Base-by-base conservation (phyloP, 2,888 invertebrate genomes). In the Sisyra terminalis region DNA sequence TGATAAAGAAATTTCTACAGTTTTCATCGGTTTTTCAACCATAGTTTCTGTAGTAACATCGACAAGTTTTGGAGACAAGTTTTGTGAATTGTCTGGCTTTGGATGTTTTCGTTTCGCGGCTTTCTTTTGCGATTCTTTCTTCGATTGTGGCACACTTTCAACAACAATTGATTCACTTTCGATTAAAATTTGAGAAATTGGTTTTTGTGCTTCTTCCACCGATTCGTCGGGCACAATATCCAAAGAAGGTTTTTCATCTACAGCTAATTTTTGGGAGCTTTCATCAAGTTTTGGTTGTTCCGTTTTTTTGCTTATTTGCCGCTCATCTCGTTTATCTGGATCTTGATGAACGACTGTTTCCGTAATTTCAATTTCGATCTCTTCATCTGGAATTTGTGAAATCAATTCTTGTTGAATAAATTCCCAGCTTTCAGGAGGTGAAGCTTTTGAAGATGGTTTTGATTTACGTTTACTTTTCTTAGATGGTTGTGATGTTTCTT, bases 1-100 rank as follows among this genome's bases (percentile, higher is more conserved):
- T 14, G 59, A 55, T 16, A 62, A 47, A 40, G 52, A 52, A 45
- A 62, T 57, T 48, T 61, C 57, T 31, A 61, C 56, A 37, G 49
- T 34, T 6, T 39, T 39, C 3, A 16, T 29, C 29, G 36, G 43
- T 16, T 38, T 30, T 40, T 42, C 40, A 32, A 42, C 41, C 41
- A 38, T 30, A 9, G 44, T 44, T 15, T 29, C 11, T 30, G 14
- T 29, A 7, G 18, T 30, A 29, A 34, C 44, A 17, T 29, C 18
- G 29, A n/a, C 14, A 18, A 42, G 34, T 35, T 41, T 24, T 11
- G 13, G 18, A 46, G 36, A 34, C 39, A 16, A 31, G 10, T 45
- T 45, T n/a, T n/a, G n/a, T n/a, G n/a, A n/a, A n/a, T n/a, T 43
- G 29, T 44, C 30, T 30, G 44, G 24, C 42, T 44, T 44, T 18